These are phyloP conservation scores for Gallirallus australis DNA, from an alignment of 2,797 vertebrate genomes.

Conservation along the genomic window DNA sequence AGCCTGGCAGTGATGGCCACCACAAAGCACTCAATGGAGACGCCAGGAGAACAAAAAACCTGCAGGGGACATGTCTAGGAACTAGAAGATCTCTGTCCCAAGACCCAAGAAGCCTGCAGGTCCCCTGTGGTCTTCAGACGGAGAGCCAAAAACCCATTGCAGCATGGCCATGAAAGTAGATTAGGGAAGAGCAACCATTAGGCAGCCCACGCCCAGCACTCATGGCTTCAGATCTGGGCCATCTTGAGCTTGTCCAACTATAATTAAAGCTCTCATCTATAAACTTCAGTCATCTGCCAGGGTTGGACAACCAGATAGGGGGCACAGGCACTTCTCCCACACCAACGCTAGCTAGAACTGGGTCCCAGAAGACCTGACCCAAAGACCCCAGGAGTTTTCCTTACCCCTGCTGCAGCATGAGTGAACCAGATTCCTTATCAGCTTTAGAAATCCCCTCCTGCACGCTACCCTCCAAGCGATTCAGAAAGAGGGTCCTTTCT, in stretches of 20 bases:
- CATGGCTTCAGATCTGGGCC: background rate
- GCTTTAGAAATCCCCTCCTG: background rate
- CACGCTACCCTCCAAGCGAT: rapidly evolving
- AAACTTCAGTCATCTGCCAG: background rate
- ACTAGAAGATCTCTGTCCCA: background rate
- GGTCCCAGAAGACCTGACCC: background rate
- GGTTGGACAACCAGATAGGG: background rate
- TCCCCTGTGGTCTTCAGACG: rapidly evolving
- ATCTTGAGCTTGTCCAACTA: background rate
- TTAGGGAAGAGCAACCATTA: background rate
- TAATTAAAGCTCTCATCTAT: background rate
- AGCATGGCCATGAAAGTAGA: background rate
- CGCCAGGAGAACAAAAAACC: background rate
- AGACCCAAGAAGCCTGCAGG: background rate
- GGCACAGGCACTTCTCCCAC: background rate
- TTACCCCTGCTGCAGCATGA: background rate
- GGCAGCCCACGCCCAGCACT: background rate
- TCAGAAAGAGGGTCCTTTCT: background rate
- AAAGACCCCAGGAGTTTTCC: background rate
- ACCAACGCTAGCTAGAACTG: background rate
- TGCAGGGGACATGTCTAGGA: background rate
- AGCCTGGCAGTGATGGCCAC: background rate
- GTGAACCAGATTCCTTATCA: background rate
- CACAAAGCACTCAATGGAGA: background rate
- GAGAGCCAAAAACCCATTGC: background rate